Base-by-base conservation (phyloP, 2,888 invertebrate genomes). In the Diachrysia chrysitis region DNA sequence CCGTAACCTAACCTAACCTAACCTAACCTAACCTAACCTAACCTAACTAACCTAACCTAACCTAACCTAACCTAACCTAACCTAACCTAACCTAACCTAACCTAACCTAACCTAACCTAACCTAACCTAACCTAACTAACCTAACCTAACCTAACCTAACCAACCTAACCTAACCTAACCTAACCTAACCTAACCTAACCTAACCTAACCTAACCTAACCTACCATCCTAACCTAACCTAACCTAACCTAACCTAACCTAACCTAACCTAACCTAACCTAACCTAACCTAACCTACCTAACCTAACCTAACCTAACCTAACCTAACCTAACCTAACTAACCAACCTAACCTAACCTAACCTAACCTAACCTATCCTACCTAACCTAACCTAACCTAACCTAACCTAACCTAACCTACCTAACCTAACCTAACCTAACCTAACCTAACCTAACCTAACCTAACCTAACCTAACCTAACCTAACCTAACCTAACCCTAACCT, bases 391-490 rank as follows among this genome's bases (percentile, higher is more conserved):
- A 76, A 76, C 76, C 76, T 71, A 76, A 76, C 76, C 76, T 78
- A 78, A 25, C 25, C 25, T 25, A 25, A 25, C 25, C 25, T 25
- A 25, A 25, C 25, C 25, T 25, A 25, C 25, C 25, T 25, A 25
- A 78, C 75, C 78, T 78, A 78, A 78, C 78, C 78, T 76, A 75
- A 78, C 78, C 73, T 78, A 78, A 78, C 78, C 73, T 75, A 78
- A 77, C 77, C 76, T 73, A 73, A 76, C 76, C 76, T 76, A 76
- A 76, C 76, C 76, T 76, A 76, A 76, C 76, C 76, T 73, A 73
- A 76, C 76, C 76, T 76, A 76, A 75, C 75, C 75, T 76, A 76
- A 73, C 76, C 76, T 73, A 73, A 76, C 76, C 76, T 76, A 76
- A 76, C 76, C 76, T 76, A 76, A 76, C 76, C 76, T 73, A 73